Percentiles rank a stretch among this genome's conserved stretches.
Conservation (phyloP, 2,888 invertebrate genomes). For the Dynastes hyllus region DNA sequence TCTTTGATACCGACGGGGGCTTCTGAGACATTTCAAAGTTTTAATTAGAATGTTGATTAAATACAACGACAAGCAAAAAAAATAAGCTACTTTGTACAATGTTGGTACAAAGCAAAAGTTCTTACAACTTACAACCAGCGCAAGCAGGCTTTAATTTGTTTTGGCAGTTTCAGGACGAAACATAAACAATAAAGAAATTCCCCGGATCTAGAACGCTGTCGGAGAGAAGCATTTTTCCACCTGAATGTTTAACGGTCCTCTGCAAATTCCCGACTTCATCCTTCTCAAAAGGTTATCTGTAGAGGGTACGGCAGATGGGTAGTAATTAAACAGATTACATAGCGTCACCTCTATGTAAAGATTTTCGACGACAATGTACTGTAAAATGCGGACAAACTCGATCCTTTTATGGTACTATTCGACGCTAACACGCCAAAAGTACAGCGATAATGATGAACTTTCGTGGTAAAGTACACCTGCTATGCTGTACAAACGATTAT, state of each 20-base stretch:
- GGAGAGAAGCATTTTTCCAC: constrained; percentile 5
- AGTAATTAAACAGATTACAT: constrained; percentile 32
- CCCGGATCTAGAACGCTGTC: not conserved
- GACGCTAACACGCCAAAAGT: not conserved
- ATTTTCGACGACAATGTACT: constrained; percentile 4
- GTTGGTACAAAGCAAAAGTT: not conserved
- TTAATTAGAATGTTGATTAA: no score
- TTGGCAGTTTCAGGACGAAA: not conserved
- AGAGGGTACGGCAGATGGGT: not conserved
- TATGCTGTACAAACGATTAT: constrained; percentile 2
- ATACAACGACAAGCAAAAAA: no score
- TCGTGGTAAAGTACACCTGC: not conserved
- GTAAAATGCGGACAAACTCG: constrained; percentile 16
- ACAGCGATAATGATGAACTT: constrained; percentile 11
- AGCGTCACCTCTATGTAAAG: constrained; percentile 14
- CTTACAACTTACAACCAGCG: not conserved
- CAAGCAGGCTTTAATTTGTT: constrained; percentile 1
- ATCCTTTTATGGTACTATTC: not conserved
- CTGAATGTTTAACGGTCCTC: constrained; percentile 19
- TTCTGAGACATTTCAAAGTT: no score
- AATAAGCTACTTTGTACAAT: no score
- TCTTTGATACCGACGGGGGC: no score
- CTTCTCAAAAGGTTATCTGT: constrained; percentile 6
- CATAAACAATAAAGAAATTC: constrained; percentile 31
- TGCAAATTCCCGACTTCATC: not conserved